Percentiles rank a stretch among this genome's conserved stretches.
Evolutionary conservation across 2,888 invertebrate genomes (phyloP).

Genomic region (Charanyca ferruginea): DNA sequence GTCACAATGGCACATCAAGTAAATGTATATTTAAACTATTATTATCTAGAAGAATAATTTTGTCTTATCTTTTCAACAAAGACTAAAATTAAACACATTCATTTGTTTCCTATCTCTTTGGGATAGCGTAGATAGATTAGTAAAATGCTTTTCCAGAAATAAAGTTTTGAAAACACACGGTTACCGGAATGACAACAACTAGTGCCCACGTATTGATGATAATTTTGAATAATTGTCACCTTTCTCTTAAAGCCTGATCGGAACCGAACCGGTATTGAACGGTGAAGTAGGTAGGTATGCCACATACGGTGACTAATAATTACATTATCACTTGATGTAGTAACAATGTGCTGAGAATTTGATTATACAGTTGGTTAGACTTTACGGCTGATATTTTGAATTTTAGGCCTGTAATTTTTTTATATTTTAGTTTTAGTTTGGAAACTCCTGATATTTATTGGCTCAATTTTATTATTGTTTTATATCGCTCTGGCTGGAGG

Average conservation of each 20-base stretch:
- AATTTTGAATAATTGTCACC: constrained; percentile 57
- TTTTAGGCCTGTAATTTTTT: too few species aligned
- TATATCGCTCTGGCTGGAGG: too few species aligned
- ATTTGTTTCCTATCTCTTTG: neutral
- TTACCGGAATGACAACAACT: neutral
- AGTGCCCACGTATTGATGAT: constrained; percentile 20
- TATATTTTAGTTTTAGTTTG: too few species aligned
- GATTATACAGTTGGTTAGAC: neutral
- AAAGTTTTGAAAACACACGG: neutral
- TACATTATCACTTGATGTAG: constrained; percentile 48
- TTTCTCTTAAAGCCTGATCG: constrained; percentile 57
- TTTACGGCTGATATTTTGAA: neutral
- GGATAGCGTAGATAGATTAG: neutral
- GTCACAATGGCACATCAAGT: too few species aligned
- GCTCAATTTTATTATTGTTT: too few species aligned
- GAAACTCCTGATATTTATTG: too few species aligned
- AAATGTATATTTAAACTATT: too few species aligned
- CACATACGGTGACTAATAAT: constrained; percentile 47
- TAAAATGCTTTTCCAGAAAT: neutral
- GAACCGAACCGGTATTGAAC: constrained; percentile 56
- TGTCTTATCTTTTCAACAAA: too few species aligned
- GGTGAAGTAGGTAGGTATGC: constrained; percentile 1
- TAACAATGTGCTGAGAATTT: constrained; percentile 22
- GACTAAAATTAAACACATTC: too few species aligned
- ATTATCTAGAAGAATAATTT: too few species aligned